These are phyloP conservation scores for Drosophila murphyi DNA, from an alignment of 1,140 invertebrate genomes.

Conservation along the genomic window DNA sequence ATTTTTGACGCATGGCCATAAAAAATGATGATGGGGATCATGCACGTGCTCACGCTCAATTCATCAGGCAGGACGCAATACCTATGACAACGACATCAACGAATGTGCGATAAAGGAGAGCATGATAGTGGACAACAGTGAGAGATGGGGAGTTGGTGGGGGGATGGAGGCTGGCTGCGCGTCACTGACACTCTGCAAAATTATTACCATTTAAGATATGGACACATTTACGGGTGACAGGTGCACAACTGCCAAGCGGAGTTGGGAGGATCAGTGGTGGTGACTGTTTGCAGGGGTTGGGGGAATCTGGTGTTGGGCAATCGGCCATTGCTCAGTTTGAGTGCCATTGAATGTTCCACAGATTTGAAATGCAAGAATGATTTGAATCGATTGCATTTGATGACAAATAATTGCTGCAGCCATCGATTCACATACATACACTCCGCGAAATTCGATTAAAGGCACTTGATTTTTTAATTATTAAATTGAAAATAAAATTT, in stretches of 20 bases:
- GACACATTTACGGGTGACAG: conserved; percentile 74
- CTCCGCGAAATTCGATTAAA: no score
- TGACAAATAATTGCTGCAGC: conserved; percentile 58
- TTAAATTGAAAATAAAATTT: no score
- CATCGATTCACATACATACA: conserved; percentile 11
- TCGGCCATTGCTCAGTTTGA: conserved; percentile 26
- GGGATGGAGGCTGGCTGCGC: neutral
- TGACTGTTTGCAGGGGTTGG: neutral
- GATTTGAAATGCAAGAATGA: conserved; percentile 53
- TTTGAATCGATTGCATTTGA: conserved; percentile 73
- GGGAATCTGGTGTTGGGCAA: neutral
- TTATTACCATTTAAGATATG: conserved; percentile 78
- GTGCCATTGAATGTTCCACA: neutral
- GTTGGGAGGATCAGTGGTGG: neutral
- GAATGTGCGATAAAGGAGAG: neutral
- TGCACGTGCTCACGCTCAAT: conserved; percentile 80
- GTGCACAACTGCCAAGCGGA: conserved; percentile 17
- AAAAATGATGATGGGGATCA: conserved; percentile 81
- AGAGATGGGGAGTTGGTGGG: neutral
- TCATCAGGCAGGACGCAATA: conserved; percentile 70
- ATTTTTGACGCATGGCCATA: conserved; percentile 78
- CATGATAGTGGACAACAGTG: neutral
- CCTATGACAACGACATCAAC: conserved; percentile 47
- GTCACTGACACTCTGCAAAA: conserved; percentile 70
- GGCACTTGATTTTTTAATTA: no score